A percentile compares a stretch with the other conserved stretches of the same genome.
phyloP scores from a whole-genome alignment of 2,113 vertebrate species.

The Periophthalmus modestus region DNA sequence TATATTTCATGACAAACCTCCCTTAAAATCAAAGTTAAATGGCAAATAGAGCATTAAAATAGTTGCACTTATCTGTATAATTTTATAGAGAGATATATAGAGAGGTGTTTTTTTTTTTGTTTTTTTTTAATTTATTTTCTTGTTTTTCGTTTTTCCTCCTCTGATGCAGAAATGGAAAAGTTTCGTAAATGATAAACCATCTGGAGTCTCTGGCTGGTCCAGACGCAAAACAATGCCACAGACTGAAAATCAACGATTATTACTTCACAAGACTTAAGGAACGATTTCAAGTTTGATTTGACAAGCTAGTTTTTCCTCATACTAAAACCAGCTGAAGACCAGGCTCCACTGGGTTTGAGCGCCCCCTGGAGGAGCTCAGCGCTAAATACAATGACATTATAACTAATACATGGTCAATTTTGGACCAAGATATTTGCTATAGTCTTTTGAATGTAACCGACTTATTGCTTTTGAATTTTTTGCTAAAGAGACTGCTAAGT shows the following conservation, averaged over 20 bases:
- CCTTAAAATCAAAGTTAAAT: background rate
- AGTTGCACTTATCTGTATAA: background rate
- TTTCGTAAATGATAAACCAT: conserved; percentile 65
- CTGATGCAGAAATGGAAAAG: conserved; percentile 71
- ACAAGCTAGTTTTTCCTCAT: background rate
- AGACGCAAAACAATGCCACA: conserved; percentile 55
- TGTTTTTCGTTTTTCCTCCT: background rate
- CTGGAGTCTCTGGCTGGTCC: conserved; percentile 74
- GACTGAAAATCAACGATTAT: background rate
- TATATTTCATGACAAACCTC: background rate
- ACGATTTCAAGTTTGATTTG: background rate
- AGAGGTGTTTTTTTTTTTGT: background rate
- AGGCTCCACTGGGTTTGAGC: background rate
- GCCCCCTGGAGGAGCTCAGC: conserved; percentile 1
- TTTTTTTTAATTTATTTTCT: background rate
- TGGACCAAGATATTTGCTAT: background rate
- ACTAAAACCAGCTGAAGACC: background rate
- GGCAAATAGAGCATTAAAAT: no score
- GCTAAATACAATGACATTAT: background rate
- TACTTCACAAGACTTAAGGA: background rate
- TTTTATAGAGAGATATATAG: no score
- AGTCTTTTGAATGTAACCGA: background rate
- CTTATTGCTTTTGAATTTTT: background rate
- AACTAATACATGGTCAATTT: background rate
- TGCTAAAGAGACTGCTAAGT: conserved; percentile 6